A percentile compares a stretch with the other conserved stretches of the same genome.
Evolutionary conservation across 2,797 vertebrate genomes (phyloP).

Genomic region (Dryobates pubescens): DNA sequence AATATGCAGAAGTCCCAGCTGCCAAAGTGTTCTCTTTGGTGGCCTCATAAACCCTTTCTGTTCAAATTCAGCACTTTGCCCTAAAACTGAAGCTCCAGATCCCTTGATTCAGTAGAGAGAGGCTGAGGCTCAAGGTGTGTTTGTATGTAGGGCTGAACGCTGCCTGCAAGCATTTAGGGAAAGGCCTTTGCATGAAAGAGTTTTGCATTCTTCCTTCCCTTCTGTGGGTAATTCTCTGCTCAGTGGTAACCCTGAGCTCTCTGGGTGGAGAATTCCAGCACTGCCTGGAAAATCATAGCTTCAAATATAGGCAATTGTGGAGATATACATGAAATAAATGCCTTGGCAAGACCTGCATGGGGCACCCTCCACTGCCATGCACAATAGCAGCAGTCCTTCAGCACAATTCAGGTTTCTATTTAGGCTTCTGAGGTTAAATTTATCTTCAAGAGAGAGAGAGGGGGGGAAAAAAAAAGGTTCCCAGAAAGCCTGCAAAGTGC

Average conservation of each 20-base stretch:
- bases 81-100: background rate
- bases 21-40: background rate
- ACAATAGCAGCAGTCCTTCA: background rate
- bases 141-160: background rate
- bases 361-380: rapidly evolving
- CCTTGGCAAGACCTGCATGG: rapidly evolving
- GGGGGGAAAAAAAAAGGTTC: too few relatives aligned
- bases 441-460: too few relatives aligned
- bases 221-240: background rate
- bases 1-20: background rate
- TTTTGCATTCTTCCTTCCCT: background rate
- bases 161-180: too few relatives aligned
- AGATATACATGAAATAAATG: background rate
- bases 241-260: background rate
- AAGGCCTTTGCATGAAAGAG: background rate
- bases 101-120: background rate
- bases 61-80: background rate
- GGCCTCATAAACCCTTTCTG: constrained; percentile 10
- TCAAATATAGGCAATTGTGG: background rate
- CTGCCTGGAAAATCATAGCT: background rate
- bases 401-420: background rate
- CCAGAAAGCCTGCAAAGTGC: background rate
- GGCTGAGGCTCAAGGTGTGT: background rate
- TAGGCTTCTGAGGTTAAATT: background rate
- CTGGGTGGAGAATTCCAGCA: background rate